A percentile compares a stretch with the other conserved stretches of the same genome.
These are phyloP conservation scores for Cydia splendana DNA, from an alignment of 1,140 invertebrate genomes.

Conservation along the genomic window DNA sequence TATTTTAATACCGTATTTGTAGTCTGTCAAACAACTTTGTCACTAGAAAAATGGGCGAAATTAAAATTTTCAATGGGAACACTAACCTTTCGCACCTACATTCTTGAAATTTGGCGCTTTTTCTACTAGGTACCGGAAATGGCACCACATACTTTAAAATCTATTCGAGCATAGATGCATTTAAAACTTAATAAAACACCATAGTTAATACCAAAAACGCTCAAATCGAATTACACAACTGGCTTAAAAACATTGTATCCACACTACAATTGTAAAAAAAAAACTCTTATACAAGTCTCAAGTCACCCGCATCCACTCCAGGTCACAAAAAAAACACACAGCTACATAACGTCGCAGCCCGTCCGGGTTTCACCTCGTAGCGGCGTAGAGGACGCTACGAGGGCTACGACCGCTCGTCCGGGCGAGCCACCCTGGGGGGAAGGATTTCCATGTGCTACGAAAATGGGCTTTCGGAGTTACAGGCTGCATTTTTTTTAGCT, in stretches of 20 bases:
- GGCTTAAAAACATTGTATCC: not conserved
- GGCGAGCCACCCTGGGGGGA: not conserved
- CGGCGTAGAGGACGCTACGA: conserved; percentile 9
- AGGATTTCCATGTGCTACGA: not conserved
- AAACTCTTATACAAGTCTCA: not conserved
- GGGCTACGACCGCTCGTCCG: conserved; percentile 2
- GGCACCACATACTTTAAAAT: no score
- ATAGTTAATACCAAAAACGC: no score
- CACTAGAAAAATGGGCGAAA: no score
- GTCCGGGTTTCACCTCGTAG: conserved; percentile 14
- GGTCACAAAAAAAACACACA: not conserved
- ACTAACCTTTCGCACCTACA: no score
- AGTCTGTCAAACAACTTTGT: no score
- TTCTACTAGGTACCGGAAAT: no score
- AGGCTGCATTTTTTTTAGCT: not conserved
- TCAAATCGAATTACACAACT: no score
- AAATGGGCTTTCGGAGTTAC: not conserved
- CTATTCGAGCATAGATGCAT: no score
- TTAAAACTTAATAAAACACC: no score
- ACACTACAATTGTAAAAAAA: not conserved
- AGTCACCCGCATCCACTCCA: not conserved
- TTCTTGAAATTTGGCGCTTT: no score
- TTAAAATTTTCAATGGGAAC: no score
- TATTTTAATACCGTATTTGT: no score
- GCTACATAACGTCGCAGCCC: not conserved